Conservation (phyloP, 2,888 invertebrate species). For the Cylloceria caligata region DNA sequence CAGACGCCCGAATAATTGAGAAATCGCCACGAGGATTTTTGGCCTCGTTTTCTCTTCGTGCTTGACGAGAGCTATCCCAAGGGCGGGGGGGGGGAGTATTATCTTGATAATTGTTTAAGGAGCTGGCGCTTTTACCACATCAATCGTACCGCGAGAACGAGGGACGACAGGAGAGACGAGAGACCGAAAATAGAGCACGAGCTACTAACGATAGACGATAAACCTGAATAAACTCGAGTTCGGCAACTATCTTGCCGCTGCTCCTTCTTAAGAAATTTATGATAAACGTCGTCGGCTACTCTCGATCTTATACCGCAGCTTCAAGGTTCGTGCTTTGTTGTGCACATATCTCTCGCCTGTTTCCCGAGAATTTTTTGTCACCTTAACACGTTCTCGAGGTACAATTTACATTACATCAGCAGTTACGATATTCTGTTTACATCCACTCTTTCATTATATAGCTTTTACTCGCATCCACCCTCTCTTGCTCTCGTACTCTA, state of each 20-base stretch:
- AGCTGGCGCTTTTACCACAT: slow-evolving; percentile 48
- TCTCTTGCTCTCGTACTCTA: slow-evolving; percentile 25
- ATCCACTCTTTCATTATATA: slow-evolving; percentile 17
- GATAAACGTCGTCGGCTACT: slow-evolving; percentile 9
- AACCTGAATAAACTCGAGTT: slow-evolving; percentile 42
- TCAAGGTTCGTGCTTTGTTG: slow-evolving; percentile 6
- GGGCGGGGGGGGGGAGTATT: too few relatives aligned
- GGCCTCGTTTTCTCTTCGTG: slow-evolving; percentile 1
- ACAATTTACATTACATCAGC: slow-evolving; percentile 56
- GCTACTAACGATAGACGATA: not conserved
- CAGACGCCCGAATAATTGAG: slow-evolving; percentile 6
- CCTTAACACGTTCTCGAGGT: slow-evolving; percentile 40
- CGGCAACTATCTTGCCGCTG: slow-evolving; percentile 21
- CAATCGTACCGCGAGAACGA: slow-evolving; percentile 66
- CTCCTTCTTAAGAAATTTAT: slow-evolving; percentile 42
- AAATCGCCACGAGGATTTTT: not conserved
- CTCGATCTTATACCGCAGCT: not conserved
- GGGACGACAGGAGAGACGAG: not conserved
- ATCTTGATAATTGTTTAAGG: slow-evolving; percentile 66
- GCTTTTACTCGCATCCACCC: slow-evolving; percentile 21
- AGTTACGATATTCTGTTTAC: slow-evolving; percentile 27
- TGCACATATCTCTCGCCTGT: slow-evolving; percentile 2
- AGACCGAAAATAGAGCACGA: slow-evolving; percentile 1
- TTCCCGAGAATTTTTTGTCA: slow-evolving; percentile 18
- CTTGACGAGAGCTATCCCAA: slow-evolving; percentile 43